Evolutionary conservation across 2,113 vertebrate genomes (phyloP), one percentile per base, ranked within the genome.

Genomic region (Cottus gobio): DNA sequence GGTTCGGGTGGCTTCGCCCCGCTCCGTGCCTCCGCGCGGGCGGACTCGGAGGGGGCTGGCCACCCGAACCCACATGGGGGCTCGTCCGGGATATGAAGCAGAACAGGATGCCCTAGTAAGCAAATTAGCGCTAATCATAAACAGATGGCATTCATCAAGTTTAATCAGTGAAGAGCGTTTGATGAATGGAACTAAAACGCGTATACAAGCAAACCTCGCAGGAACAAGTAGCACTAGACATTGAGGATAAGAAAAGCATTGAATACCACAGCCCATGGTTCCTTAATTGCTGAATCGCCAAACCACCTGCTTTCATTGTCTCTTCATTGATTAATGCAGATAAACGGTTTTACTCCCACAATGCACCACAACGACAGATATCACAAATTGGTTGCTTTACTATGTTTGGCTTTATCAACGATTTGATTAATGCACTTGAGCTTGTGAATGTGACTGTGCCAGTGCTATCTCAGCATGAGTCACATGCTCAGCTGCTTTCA

Each of bases 271-370:
- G 16, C 3, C 2, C 8, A 3, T 31, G 16, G 37, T 52, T 58
- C 16, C 24, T 58, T 58, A 30, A 71, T 22, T 58, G 26, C 44
- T 57, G 15, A 36, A 72, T 30, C 34, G 48, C 64, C 39, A 34
- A 50, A 66, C 54, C 16, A 56, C 63, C n/a, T 70, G 44, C 39
- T 84, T n/a, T 72, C 37, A 58, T 48, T 54, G 3, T 36, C 30
- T 79, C 48, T 58, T 79, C 26, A 61, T 69, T 52, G 65, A 83
- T 76, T 71, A 72, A n/a, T n/a, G n/a, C n/a, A n/a, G n/a, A n/a
- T n/a, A n/a, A 57, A 18, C n/a, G 22, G 5, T 8, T 12, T 1
- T 6, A 16, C 46, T 42, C 36, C 44, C 11, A 20, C 50, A 56
- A 67, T 36, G 52, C 24, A 50, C 11, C 26, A 16, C 10, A 30